Evolutionary conservation across 2,113 vertebrate species (phyloP).

Genomic region (Oncorhynchus mykiss): DNA sequence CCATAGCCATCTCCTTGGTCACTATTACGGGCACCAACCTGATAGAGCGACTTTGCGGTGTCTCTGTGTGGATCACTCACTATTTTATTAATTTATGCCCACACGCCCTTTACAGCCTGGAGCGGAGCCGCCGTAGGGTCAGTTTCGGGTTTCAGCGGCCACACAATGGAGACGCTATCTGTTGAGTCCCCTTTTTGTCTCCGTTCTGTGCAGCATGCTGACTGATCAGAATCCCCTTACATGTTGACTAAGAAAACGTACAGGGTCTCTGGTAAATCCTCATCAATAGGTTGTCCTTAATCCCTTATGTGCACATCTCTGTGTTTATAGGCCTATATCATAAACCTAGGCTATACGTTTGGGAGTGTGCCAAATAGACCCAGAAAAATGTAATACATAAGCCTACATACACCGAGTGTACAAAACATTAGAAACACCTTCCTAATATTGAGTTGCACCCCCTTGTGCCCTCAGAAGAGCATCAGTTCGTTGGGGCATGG

Average conservation of each 20-base stretch:
- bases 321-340: too few relatives aligned
- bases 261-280: too few relatives aligned
- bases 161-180: conserved; percentile 66
- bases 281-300: too few relatives aligned
- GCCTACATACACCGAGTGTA: too few relatives aligned
- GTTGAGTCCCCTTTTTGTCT: conserved; percentile 59
- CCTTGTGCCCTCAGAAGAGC: too few relatives aligned
- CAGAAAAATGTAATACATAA: neutral
- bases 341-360: too few relatives aligned
- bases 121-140: conserved; percentile 31
- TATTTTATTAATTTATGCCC: conserved; percentile 71
- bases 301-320: too few relatives aligned
- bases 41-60: conserved; percentile 33
- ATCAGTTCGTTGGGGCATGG: too few relatives aligned
- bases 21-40: conserved; percentile 3
- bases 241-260: conserved; percentile 23
- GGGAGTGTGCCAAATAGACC: neutral
- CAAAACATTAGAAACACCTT: too few relatives aligned
- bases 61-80: conserved; percentile 28
- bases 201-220: conserved; percentile 52
- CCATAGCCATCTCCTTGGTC: neutral
- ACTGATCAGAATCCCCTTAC: conserved; percentile 44
- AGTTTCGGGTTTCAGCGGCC: conserved; percentile 54
- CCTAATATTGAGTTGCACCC: too few relatives aligned
- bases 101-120: conserved; percentile 48